These are phyloP conservation scores for Triops cancriformis DNA, from an alignment of 1,140 invertebrate species.

Conservation along the genomic window DNA sequence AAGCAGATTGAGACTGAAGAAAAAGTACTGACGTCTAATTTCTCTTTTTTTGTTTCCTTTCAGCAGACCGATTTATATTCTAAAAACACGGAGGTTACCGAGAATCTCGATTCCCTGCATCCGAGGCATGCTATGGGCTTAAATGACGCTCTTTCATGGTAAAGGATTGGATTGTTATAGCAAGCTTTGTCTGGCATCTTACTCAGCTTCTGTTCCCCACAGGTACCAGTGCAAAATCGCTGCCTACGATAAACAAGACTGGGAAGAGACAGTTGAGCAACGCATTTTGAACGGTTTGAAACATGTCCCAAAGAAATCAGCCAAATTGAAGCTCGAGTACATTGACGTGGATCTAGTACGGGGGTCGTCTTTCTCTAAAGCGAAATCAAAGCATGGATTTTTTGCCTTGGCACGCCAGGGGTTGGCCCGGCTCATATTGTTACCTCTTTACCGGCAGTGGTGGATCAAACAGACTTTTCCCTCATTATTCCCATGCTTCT, in stretches of 20 bases:
- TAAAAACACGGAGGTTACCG: not conserved
- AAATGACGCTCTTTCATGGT: constrained; percentile 20
- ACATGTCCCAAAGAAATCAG: constrained; percentile 74
- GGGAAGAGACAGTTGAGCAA: constrained; percentile 89
- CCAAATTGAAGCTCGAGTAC: constrained; percentile 79
- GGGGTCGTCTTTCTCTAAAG: constrained; percentile 84
- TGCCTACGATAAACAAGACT: constrained; percentile 90
- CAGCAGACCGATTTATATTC: not conserved
- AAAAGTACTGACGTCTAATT: no score
- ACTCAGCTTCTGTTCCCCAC: not conserved
- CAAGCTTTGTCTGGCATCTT: not conserved
- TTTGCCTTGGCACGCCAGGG: constrained; percentile 70
- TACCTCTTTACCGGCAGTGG: constrained; percentile 75
- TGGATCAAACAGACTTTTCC: constrained; percentile 78
- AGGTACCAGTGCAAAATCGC: constrained; percentile 92
- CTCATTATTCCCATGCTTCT: constrained; percentile 58
- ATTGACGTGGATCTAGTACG: constrained; percentile 92
- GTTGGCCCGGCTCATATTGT: constrained; percentile 63
- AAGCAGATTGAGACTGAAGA: no score
- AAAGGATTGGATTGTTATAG: constrained; percentile 29
- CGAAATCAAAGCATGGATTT: constrained; percentile 81
- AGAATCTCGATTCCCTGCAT: not conserved
- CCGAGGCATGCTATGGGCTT: constrained; percentile 17
- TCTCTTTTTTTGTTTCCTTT: not conserved
- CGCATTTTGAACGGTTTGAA: constrained; percentile 73